A percentile compares a stretch with the other conserved stretches of the same genome.
Conservation (phyloP, 2,797 vertebrate genomes). For the Microctenopoma steveboyesi region DNA sequence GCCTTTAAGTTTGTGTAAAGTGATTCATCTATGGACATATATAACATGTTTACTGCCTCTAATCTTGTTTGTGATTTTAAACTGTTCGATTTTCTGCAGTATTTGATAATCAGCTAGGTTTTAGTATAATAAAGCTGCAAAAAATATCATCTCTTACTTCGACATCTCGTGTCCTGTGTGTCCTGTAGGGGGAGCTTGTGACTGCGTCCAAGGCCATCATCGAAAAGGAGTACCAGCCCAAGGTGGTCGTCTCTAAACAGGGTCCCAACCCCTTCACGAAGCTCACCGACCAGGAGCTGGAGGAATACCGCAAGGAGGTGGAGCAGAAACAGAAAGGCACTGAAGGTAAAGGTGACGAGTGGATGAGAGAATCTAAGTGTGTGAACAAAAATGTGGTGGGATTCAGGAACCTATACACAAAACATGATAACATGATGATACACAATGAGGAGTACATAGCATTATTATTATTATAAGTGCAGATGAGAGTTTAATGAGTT, state of each 20-base stretch:
- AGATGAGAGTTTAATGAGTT: no score
- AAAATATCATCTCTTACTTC: background rate
- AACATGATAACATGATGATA: background rate
- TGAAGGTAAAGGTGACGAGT: constrained; percentile 83
- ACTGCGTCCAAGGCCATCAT: constrained; percentile 99
- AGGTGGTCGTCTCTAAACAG: constrained; percentile 93
- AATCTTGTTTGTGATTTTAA: background rate
- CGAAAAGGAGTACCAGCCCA: constrained; percentile 97
- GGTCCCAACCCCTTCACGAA: constrained; percentile 98
- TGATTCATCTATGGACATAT: constrained; percentile 7
- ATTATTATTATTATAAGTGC: background rate
- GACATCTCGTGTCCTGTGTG: constrained; percentile 16
- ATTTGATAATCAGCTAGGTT: constrained; percentile 17
- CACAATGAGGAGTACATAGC: background rate
- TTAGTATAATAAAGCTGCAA: background rate
- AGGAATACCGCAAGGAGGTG: constrained; percentile 94
- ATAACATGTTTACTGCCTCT: background rate
- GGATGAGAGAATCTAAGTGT: background rate
- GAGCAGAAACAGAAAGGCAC: constrained; percentile 93
- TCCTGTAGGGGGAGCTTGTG: constrained; percentile 92
- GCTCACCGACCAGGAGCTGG: constrained; percentile 93
- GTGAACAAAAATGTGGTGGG: no score
- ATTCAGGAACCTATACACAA: no score
- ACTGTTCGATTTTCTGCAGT: background rate
- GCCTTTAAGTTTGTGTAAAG: background rate